phyloP scores from a whole-genome alignment of 2,797 vertebrate species.

The Petrocephalus sullivani region DNA sequence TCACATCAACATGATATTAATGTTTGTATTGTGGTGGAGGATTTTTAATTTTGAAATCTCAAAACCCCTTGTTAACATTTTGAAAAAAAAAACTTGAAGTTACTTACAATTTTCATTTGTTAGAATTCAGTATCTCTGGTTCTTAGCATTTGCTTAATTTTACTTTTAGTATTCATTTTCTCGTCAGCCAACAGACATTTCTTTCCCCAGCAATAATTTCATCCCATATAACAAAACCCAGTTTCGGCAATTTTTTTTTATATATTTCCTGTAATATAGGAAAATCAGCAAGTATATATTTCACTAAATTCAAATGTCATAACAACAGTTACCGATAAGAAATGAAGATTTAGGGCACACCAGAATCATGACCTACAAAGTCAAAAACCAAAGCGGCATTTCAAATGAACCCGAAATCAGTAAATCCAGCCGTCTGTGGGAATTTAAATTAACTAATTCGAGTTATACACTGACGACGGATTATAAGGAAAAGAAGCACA shows the following conservation, averaged over 20 bases:
- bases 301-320: constrained; percentile 32
- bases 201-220: not conserved
- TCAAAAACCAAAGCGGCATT: not conserved
- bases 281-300: constrained; percentile 36
- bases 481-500: not conserved
- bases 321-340: constrained; percentile 38
- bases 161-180: not conserved
- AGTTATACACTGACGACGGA: not conserved
- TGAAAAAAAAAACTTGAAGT: not conserved
- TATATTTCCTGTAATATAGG: constrained; percentile 47
- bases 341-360: constrained; percentile 1
- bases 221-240: constrained; percentile 33
- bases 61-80: not conserved
- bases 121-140: not conserved
- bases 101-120: not conserved
- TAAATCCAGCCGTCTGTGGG: not conserved
- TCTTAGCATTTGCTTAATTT: not conserved
- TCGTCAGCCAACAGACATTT: not conserved
- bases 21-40: not conserved
- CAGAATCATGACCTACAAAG: not conserved
- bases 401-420: not conserved
- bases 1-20: not conserved
- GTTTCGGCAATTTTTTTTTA: constrained; percentile 40
- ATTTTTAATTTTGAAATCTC: not conserved
- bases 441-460: not conserved